Percentiles rank a stretch among this genome's conserved stretches.
These are phyloP conservation scores for Xylota sylvarum DNA, from an alignment of 2,888 invertebrate genomes.

Conservation along the genomic window DNA sequence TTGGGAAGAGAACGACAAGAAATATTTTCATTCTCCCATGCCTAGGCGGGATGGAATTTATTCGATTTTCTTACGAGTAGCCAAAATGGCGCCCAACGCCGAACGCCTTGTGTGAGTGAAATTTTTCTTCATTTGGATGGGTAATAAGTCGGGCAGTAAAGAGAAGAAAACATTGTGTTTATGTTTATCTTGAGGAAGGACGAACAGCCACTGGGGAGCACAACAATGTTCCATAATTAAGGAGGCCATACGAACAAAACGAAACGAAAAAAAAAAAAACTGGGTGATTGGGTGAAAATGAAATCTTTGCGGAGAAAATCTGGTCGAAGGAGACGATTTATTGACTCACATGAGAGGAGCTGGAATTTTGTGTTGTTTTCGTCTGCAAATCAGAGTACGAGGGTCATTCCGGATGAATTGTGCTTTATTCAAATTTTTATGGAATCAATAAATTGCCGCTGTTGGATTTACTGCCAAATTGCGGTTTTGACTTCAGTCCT, in stretches of 20 bases:
- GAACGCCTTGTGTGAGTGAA: neutral
- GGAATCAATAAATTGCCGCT: constrained; percentile 25
- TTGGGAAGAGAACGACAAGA: constrained; percentile 3
- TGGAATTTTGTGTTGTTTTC: constrained; percentile 6
- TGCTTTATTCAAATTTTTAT: constrained; percentile 27
- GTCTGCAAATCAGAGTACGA: neutral
- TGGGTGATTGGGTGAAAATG: neutral
- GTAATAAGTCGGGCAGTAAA: constrained; percentile 14
- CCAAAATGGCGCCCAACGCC: constrained; percentile 59
- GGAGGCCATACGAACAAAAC: neutral
- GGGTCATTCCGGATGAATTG: constrained; percentile 30
- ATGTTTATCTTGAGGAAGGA: neutral
- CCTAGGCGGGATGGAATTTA: constrained; percentile 38
- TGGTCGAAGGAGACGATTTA: constrained; percentile 15
- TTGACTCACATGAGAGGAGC: constrained; percentile 23
- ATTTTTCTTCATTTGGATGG: constrained; percentile 18
- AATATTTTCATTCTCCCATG: constrained; percentile 32
- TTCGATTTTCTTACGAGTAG: constrained; percentile 44
- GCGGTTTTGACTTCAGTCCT: neutral
- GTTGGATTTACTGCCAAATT: constrained; percentile 11
- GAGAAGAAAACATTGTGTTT: neutral
- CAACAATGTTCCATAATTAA: constrained; percentile 9
- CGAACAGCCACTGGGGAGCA: neutral
- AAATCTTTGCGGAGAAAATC: constrained; percentile 8
- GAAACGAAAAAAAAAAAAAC: neutral